These are phyloP conservation scores for Strigamia crassipes DNA, from an alignment of 2,888 invertebrate genomes.

Conservation along the genomic window DNA sequence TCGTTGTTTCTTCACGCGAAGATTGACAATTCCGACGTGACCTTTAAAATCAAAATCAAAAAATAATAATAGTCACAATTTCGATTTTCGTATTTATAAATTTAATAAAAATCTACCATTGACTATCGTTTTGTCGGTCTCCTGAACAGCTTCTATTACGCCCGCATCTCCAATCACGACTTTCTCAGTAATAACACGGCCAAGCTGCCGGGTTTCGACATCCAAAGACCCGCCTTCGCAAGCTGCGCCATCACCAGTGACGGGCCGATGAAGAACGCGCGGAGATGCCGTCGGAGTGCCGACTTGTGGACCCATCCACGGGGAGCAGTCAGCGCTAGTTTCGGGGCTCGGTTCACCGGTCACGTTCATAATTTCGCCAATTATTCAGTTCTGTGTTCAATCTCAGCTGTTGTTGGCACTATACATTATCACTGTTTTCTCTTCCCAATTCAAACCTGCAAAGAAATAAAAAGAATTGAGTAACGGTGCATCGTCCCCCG, in stretches of 20 bases:
- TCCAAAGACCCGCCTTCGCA: constrained; percentile 31
- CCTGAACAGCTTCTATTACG: background rate
- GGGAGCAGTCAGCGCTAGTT: background rate
- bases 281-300: constrained; percentile 38
- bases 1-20: constrained; percentile 44
- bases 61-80: background rate
- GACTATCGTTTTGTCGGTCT: constrained; percentile 19
- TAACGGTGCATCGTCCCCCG: too few relatives aligned
- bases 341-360: constrained; percentile 25
- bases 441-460: background rate
- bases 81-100: background rate
- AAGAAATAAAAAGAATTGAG: background rate
- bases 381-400: background rate
- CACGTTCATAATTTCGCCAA: constrained; percentile 17
- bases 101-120: constrained; percentile 25
- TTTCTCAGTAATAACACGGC: constrained; percentile 27
- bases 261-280: constrained; percentile 29
- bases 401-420: background rate
- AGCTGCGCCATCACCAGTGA: background rate
- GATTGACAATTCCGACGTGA: constrained; percentile 44
- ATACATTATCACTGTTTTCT: background rate
- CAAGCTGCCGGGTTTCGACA: constrained; percentile 31
- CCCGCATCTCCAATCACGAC: constrained; percentile 42
- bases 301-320: constrained; percentile 14
- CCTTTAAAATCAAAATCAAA: constrained; percentile 29